Evolutionary conservation across 2,797 vertebrate species (phyloP).

Genomic region (Sibirionetta formosa): DNA sequence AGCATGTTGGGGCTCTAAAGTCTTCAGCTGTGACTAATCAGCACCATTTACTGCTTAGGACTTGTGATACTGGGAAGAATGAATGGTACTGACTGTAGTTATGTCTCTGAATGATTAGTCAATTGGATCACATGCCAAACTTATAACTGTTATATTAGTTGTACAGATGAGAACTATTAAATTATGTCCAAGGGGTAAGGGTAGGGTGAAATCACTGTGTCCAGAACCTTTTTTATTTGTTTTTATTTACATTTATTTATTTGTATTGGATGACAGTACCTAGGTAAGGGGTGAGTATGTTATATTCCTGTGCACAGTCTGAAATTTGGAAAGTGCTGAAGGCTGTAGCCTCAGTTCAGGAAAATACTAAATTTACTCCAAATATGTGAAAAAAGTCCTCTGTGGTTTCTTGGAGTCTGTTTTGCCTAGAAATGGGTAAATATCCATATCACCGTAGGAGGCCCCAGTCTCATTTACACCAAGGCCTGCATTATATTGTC

Average conservation of each 20-base stretch:
- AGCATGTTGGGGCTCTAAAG: slow-evolving; percentile 7
- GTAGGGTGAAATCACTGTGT: not conserved
- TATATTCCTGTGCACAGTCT: not conserved
- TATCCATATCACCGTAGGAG: not conserved
- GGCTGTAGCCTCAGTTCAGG: not conserved
- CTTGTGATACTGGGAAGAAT: slow-evolving; percentile 18
- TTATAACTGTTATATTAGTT: slow-evolving; percentile 23
- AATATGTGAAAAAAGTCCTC: not conserved
- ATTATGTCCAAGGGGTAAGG: not conserved
- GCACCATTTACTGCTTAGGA: slow-evolving; percentile 3
- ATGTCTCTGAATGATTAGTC: slow-evolving; percentile 28
- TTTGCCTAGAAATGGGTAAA: slow-evolving; percentile 13
- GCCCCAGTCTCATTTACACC: not conserved
- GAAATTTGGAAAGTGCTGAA: not conserved
- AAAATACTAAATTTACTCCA: not conserved
- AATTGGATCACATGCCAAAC: slow-evolving; percentile 39
- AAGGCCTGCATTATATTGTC: not conserved
- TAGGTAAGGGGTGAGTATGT: not conserved
- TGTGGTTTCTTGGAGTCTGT: slow-evolving; percentile 11
- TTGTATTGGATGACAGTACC: not conserved
- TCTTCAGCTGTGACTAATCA: slow-evolving; percentile 39
- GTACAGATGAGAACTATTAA: slow-evolving; percentile 38
- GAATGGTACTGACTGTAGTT: not conserved
- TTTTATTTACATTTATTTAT: not conserved
- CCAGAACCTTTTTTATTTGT: not conserved